phyloP scores from a whole-genome alignment of 2,888 invertebrate genomes.

The Acronicta alni region DNA sequence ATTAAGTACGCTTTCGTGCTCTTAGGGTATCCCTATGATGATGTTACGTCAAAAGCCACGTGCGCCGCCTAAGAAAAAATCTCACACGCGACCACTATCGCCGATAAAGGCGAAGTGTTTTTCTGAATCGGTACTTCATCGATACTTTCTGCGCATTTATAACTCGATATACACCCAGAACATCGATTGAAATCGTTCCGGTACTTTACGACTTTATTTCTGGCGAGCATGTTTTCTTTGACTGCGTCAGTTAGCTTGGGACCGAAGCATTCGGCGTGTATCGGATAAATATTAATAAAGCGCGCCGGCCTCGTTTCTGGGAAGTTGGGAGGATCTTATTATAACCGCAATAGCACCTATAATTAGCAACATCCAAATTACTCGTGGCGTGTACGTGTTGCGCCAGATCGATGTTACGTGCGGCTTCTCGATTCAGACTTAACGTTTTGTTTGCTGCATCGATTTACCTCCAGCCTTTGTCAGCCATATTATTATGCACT shows the following conservation, averaged over 20 bases:
- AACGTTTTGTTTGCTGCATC: constrained; percentile 71
- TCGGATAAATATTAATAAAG: constrained; percentile 89
- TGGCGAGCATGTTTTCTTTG: constrained; percentile 86
- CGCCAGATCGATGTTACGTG: constrained; percentile 82
- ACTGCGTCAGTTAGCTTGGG: constrained; percentile 87
- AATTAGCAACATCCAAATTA: constrained; percentile 88
- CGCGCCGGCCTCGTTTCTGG: constrained; percentile 87
- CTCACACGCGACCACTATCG: constrained; percentile 61
- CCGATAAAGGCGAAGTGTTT: constrained; percentile 68
- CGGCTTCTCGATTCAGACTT: constrained; percentile 74
- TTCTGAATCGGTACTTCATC: constrained; percentile 75
- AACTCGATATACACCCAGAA: constrained; percentile 81
- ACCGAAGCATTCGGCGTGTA: constrained; percentile 81
- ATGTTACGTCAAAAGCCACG: constrained; percentile 62
- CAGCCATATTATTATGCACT: constrained; percentile 61
- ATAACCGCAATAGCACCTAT: constrained; percentile 89
- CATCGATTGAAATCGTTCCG: constrained; percentile 87
- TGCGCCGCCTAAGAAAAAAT: constrained; percentile 61
- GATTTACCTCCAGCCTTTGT: constrained; percentile 64
- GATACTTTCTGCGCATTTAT: constrained; percentile 81
- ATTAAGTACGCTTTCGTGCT: not conserved
- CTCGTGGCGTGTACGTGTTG: constrained; percentile 82
- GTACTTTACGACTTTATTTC: constrained; percentile 89
- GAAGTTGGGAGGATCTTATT: constrained; percentile 89
- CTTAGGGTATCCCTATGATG: constrained; percentile 20